Percentiles rank a stretch among this genome's conserved stretches.
phyloP scores from a whole-genome alignment of 2,888 invertebrate species.

The Cerastoderma edule region DNA sequence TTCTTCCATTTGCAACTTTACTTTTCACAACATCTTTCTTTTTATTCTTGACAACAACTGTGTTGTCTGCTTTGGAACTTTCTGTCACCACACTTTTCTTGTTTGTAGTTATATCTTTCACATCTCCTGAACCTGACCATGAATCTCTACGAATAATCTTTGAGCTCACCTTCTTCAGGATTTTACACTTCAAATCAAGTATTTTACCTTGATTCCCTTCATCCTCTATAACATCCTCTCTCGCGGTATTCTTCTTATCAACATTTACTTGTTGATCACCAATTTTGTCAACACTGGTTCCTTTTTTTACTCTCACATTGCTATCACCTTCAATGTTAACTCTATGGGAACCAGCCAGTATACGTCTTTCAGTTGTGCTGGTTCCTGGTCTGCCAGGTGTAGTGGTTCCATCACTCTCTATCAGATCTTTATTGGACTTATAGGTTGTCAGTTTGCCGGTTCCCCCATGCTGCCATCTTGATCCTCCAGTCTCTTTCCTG shows the following conservation, averaged over 20 bases:
- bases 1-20: background rate
- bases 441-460: conserved; percentile 72
- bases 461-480: conserved; percentile 76
- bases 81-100: background rate
- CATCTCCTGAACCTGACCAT: conserved; percentile 33
- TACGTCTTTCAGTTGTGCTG: conserved; percentile 2
- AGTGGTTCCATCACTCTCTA: conserved; percentile 28
- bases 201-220: conserved; percentile 38
- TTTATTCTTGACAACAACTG: background rate
- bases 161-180: conserved; percentile 68
- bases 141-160: conserved; percentile 63
- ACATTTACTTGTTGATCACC: background rate
- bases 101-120: background rate
- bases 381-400: conserved; percentile 15
- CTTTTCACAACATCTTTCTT: background rate
- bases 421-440: conserved; percentile 64
- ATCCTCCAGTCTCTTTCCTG: conserved; percentile 74
- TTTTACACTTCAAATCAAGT: conserved; percentile 63
- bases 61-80: conserved; percentile 20
- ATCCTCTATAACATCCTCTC: background rate
- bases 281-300: too few species aligned
- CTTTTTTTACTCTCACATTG: conserved; percentile 9
- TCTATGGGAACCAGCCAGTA: background rate
- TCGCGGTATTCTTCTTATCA: too few species aligned
- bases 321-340: background rate